Conservation (phyloP, 2,888 invertebrate genomes). For the Lymantria monacha region DNA sequence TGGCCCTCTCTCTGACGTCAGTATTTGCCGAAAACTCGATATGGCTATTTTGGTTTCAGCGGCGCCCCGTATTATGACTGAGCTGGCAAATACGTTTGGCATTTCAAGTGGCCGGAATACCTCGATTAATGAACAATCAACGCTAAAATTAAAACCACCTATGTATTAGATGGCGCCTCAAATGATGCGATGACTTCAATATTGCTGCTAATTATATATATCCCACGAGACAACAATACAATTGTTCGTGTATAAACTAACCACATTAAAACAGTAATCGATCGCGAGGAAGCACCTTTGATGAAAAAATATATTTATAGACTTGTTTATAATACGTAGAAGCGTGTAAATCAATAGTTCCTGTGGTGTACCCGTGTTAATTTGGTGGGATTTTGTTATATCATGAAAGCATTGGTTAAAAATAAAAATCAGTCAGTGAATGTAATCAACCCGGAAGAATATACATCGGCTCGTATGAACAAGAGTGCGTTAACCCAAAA, state of each 20-base stretch:
- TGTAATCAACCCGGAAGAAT: conserved; percentile 53
- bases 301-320: conserved; percentile 16
- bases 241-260: background rate
- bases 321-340: background rate
- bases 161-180: conserved; percentile 11
- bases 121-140: conserved; percentile 44
- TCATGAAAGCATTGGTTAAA: conserved; percentile 24
- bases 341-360: background rate
- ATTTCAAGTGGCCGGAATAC: conserved; percentile 55
- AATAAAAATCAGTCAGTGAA: conserved; percentile 34
- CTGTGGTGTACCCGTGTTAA: conserved; percentile 9
- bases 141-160: conserved; percentile 31
- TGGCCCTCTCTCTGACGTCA: conserved; percentile 65
- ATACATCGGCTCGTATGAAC: conserved; percentile 48
- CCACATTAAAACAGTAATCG: conserved; percentile 15
- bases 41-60: conserved; percentile 58
- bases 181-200: conserved; percentile 17
- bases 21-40: conserved; percentile 60
- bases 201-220: conserved; percentile 10
- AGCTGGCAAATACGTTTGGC: conserved; percentile 58
- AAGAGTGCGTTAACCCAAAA: conserved; percentile 65
- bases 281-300: conserved; percentile 23
- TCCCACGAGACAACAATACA: conserved; percentile 30
- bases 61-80: conserved; percentile 60
- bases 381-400: conserved; percentile 7